phyloP scores from a whole-genome alignment of 2,113 vertebrate genomes.

The Dipodomys ordii region DNA sequence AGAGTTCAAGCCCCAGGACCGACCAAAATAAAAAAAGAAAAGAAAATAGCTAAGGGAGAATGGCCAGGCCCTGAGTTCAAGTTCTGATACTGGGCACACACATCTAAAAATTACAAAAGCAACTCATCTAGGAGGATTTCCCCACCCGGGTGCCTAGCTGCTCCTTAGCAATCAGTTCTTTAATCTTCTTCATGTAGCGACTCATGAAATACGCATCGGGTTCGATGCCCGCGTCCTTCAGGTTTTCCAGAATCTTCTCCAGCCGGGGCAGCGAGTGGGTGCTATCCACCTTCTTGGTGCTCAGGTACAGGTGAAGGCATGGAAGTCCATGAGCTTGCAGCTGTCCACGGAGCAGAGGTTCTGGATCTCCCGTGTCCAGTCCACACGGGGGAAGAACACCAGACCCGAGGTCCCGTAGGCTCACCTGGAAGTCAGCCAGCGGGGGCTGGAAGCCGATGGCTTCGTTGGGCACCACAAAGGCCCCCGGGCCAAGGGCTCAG shows the following conservation, averaged over 20 bases:
- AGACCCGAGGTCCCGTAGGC: constrained; percentile 89
- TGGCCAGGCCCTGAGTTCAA: too few species aligned
- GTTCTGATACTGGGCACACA: background rate
- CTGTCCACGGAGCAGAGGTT: constrained; percentile 90
- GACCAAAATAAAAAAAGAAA: too few species aligned
- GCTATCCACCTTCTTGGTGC: constrained; percentile 85
- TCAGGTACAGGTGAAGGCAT: constrained; percentile 90
- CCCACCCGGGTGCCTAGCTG: constrained; percentile 61
- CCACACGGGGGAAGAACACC: constrained; percentile 89
- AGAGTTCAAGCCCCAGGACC: too few species aligned
- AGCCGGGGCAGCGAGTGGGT: constrained; percentile 83
- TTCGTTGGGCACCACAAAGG: constrained; percentile 91
- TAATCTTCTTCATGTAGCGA: constrained; percentile 86
- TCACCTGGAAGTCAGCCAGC: constrained; percentile 90
- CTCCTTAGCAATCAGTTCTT: constrained; percentile 83
- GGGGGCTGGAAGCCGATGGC: constrained; percentile 89
- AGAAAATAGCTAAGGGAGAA: too few species aligned
- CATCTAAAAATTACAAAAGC: accelerated
- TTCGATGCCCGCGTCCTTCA: constrained; percentile 85
- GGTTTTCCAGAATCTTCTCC: constrained; percentile 86
- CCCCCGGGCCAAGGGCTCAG: constrained; percentile 86
- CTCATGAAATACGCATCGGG: constrained; percentile 88
- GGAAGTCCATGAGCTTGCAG: constrained; percentile 89
- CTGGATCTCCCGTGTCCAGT: constrained; percentile 79
- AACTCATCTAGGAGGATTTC: constrained; percentile 76